Conservation (phyloP, 1,140 invertebrate species). For the Drosophila tropicalis region DNA sequence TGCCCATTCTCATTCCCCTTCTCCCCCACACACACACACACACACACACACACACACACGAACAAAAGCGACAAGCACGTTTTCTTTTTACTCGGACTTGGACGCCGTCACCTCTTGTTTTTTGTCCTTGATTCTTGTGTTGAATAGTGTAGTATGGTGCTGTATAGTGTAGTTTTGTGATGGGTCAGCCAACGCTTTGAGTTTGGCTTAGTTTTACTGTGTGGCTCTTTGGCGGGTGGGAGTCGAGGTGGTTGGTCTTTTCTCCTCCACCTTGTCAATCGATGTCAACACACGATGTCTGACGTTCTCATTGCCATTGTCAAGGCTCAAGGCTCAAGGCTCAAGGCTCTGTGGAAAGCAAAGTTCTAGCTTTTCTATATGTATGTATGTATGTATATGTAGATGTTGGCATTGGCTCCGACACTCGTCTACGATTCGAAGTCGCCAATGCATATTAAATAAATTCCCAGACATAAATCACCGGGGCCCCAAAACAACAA, state of each 20-base stretch:
- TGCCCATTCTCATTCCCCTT: too few relatives aligned
- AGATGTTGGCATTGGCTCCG: slow-evolving; percentile 18
- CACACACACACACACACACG: not conserved
- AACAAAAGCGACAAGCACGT: slow-evolving; percentile 48
- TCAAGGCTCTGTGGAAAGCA: slow-evolving; percentile 8
- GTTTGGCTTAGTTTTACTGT: not conserved
- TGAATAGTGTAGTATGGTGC: not conserved
- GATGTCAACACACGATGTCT: slow-evolving; percentile 68
- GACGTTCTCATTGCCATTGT: slow-evolving; percentile 61
- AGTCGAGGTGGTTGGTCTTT: not conserved
- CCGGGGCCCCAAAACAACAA: slow-evolving; percentile 2
- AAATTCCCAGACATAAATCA: slow-evolving; percentile 55
- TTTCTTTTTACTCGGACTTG: slow-evolving; percentile 42
- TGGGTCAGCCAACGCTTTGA: not conserved
- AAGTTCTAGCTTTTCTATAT: slow-evolving; percentile 10
- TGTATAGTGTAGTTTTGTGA: not conserved
- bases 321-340: slow-evolving; percentile 57
- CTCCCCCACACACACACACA: not conserved
- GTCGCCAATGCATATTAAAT: slow-evolving; percentile 58
- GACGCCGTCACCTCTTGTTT: not conserved
- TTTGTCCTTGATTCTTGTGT: not conserved
- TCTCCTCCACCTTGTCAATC: slow-evolving; percentile 56
- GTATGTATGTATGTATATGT: not conserved
- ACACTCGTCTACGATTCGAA: slow-evolving; percentile 45
- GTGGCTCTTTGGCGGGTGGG: slow-evolving; percentile 26